A percentile compares a stretch with the other conserved stretches of the same genome.
phyloP scores from a whole-genome alignment of 2,113 vertebrate species.

The Echinops telfairi region DNA sequence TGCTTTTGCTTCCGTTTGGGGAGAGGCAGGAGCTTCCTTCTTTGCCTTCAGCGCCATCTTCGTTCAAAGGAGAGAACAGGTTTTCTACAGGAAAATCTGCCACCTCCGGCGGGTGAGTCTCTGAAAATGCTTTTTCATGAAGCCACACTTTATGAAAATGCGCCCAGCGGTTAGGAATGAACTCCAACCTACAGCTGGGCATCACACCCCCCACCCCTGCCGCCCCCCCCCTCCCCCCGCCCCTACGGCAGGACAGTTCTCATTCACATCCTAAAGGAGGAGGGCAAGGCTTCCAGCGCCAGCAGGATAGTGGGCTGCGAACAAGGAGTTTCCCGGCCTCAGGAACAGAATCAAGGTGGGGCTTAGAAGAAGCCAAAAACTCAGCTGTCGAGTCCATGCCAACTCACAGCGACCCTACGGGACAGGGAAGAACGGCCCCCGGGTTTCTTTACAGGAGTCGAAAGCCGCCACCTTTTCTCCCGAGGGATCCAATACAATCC shows the following conservation, averaged over 20 bases:
- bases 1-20: no score
- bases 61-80: no score
- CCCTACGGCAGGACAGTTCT: neutral
- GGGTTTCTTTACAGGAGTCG: no score
- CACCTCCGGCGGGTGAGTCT: neutral
- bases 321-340: neutral
- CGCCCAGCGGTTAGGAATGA: neutral
- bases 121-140: slow-evolving; percentile 16
- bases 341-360: neutral
- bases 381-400: no score
- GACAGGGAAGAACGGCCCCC: no score
- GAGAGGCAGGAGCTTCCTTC: no score
- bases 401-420: no score
- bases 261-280: neutral
- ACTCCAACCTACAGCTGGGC: neutral
- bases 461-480: no score
- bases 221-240: no score
- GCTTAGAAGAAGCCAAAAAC: no score
- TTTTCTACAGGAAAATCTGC: neutral
- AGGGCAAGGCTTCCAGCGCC: neutral
- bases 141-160: slow-evolving; percentile 19
- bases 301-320: neutral
- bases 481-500: neutral
- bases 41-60: no score
- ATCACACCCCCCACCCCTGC: neutral